phyloP scores from a whole-genome alignment of 2,797 vertebrate species.

The Leucoraja ocellata region DNA sequence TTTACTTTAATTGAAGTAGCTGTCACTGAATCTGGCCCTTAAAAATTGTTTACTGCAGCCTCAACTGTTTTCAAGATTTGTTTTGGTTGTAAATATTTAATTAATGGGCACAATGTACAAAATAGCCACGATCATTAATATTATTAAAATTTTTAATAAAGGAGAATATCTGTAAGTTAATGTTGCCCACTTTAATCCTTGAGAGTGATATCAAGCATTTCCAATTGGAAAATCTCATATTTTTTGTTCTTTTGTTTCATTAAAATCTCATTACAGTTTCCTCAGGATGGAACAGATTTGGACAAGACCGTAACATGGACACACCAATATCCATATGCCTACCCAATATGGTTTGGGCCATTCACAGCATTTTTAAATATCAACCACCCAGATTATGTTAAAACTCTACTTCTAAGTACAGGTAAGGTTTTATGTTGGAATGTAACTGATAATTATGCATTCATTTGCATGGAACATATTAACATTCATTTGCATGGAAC shows the following conservation, averaged over 20 bases:
- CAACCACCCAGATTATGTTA: conserved; percentile 78
- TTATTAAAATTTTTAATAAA: not conserved
- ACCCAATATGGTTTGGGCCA: conserved; percentile 68
- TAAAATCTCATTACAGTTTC: conserved; percentile 44
- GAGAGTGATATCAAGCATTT: not conserved
- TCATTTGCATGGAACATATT: not conserved
- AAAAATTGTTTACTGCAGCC: not conserved
- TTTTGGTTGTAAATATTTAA: not conserved
- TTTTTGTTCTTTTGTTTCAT: not conserved
- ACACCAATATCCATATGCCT: conserved; percentile 66
- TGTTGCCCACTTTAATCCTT: not conserved
- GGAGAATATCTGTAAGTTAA: not conserved
- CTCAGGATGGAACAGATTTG: conserved; percentile 51
- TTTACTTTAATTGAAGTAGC: not conserved
- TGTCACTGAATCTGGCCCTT: not conserved
- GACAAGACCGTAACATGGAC: conserved; percentile 47
- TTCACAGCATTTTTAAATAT: conserved; percentile 55
- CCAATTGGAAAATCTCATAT: not conserved
- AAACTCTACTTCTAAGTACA: conserved; percentile 61
- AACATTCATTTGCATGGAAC: not conserved
- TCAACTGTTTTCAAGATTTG: not conserved
- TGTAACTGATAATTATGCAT: not conserved
- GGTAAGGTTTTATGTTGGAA: conserved; percentile 53
- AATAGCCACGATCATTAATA: not conserved
- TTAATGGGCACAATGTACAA: not conserved